Percentiles rank a stretch among this genome's conserved stretches.
phyloP scores from a whole-genome alignment of 2,888 invertebrate genomes.

The Hypena proboscidalis region DNA sequence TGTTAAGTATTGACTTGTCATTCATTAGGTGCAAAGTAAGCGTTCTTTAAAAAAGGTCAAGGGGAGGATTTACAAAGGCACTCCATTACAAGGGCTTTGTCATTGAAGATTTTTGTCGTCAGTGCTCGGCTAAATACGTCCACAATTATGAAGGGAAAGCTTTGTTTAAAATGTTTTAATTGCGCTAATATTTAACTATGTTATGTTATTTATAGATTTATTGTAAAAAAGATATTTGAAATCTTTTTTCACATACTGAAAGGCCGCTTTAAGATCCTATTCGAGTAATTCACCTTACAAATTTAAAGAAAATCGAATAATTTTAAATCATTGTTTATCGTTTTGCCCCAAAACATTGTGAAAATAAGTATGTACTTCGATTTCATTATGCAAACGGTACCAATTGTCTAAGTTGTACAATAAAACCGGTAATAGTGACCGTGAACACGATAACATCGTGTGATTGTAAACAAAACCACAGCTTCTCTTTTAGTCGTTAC shows the following conservation, averaged over 20 bases:
- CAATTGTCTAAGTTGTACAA: slow-evolving; percentile 40
- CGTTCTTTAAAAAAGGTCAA: slow-evolving; percentile 4
- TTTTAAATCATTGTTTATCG: too few species aligned
- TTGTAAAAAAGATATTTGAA: too few species aligned
- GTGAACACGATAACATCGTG: slow-evolving; percentile 38
- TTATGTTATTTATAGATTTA: too few species aligned
- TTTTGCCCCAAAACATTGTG: slow-evolving; percentile 5
- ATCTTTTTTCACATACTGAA: too few species aligned
- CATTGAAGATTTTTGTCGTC: slow-evolving; percentile 1
- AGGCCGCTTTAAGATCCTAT: too few species aligned
- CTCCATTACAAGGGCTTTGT: slow-evolving; percentile 3
- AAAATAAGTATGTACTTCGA: slow-evolving; percentile 33
- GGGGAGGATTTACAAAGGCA: slow-evolving; percentile 8
- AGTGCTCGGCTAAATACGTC: slow-evolving; percentile 1
- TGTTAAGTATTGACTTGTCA: not conserved
- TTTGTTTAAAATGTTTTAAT: too few species aligned
- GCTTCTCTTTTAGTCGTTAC: slow-evolving; percentile 23
- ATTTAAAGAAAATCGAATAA: too few species aligned
- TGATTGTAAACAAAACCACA: slow-evolving; percentile 46
- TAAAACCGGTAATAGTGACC: slow-evolving; percentile 41
- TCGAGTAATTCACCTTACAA: too few species aligned
- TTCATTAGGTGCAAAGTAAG: slow-evolving; percentile 2
- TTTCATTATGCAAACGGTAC: slow-evolving; percentile 40
- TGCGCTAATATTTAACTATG: too few species aligned
- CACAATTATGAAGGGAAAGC: too few species aligned